A percentile compares a stretch with the other conserved stretches of the same genome.
Conservation (phyloP, 2,113 vertebrate genomes). For the Rostratula benghalensis region DNA sequence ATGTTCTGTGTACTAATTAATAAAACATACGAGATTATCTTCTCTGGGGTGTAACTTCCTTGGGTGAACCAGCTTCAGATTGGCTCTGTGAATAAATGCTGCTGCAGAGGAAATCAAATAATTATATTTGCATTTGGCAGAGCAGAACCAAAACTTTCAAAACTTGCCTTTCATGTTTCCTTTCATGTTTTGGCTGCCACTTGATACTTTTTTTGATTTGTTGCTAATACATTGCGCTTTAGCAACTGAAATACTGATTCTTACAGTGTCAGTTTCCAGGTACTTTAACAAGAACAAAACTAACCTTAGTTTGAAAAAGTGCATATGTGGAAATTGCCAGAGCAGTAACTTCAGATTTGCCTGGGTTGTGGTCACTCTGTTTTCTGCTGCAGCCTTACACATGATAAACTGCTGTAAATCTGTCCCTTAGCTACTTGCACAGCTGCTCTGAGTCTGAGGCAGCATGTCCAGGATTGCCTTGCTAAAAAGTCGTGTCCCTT, state of each 20-base stretch:
- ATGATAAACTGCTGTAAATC: neutral
- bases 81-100: neutral
- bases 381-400: neutral
- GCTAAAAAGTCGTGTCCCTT: neutral
- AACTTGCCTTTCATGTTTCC: neutral
- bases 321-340: neutral
- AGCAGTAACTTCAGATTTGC: neutral
- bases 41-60: neutral
- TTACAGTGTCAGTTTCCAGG: neutral
- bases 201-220: neutral
- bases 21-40: neutral
- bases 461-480: neutral
- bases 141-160: neutral
- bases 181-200: neutral
- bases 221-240: neutral
- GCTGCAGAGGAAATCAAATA: neutral
- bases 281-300: neutral
- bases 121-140: neutral
- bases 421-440: neutral
- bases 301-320: neutral
- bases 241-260: neutral
- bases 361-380: fast-evolving
- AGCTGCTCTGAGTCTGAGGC: neutral
- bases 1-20: neutral
- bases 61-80: neutral